A percentile compares a stretch with the other conserved stretches of the same genome.
Evolutionary conservation across 2,797 vertebrate genomes (phyloP).

Genomic region (Acanthurus tractus): DNA sequence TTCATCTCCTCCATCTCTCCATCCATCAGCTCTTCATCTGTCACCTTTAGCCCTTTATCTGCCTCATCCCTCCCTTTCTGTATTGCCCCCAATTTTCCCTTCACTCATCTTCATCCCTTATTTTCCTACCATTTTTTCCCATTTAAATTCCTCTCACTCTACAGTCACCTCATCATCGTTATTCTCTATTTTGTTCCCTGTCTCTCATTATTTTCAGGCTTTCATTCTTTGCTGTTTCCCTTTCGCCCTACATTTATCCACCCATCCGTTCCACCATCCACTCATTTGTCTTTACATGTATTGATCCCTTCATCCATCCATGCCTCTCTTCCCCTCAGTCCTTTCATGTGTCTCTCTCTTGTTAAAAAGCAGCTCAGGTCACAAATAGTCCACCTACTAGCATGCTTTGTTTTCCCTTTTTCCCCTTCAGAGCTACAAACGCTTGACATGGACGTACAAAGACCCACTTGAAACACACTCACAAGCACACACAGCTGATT

Average conservation of each 20-base stretch:
- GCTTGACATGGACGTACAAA: slow-evolving; percentile 17
- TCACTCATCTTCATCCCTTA: slow-evolving; percentile 31
- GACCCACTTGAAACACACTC: slow-evolving; percentile 16
- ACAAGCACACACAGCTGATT: slow-evolving; percentile 60
- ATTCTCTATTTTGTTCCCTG: slow-evolving; percentile 38
- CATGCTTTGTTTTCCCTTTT: slow-evolving; percentile 48
- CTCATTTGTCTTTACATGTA: slow-evolving; percentile 58
- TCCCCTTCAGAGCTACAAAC: slow-evolving; percentile 34
- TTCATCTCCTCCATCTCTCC: slow-evolving; percentile 53
- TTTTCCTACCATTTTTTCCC: slow-evolving; percentile 2
- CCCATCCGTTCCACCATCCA: slow-evolving; percentile 45
- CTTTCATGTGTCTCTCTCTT: slow-evolving; percentile 56
- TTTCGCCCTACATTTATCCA: slow-evolving; percentile 35
- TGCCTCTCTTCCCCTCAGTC: slow-evolving; percentile 24
- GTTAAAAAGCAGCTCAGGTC: slow-evolving; percentile 63
- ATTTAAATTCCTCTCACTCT: slow-evolving; percentile 33
- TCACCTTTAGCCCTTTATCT: slow-evolving; percentile 35
- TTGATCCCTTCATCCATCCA: slow-evolving; percentile 54
- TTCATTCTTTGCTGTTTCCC: slow-evolving; percentile 35
- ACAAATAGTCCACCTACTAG: slow-evolving; percentile 43
- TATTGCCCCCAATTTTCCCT: not conserved
- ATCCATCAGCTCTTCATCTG: slow-evolving; percentile 50
- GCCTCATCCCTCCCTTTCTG: not conserved
- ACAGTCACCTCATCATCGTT: slow-evolving; percentile 9
- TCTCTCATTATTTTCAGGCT: slow-evolving; percentile 54